These are phyloP conservation scores for Drymodes brunneopygia DNA, from an alignment of 2,113 vertebrate genomes.

Conservation along the genomic window DNA sequence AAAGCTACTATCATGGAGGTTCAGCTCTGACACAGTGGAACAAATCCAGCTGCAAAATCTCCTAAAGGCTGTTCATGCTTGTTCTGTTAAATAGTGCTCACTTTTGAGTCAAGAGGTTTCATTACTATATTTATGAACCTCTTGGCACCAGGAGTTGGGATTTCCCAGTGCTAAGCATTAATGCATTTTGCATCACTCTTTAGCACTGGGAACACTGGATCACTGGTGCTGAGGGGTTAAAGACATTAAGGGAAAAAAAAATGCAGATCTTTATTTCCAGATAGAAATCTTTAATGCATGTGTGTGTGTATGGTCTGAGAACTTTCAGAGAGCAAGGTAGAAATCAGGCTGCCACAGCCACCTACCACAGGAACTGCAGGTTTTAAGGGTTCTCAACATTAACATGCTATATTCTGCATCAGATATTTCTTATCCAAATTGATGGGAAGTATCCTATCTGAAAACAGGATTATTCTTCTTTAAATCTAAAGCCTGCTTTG, in stretches of 20 bases:
- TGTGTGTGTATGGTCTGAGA: background rate
- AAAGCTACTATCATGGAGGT: slow-evolving; percentile 29
- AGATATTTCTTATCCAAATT: slow-evolving; percentile 61
- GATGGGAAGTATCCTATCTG: slow-evolving; percentile 44
- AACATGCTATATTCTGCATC: slow-evolving; percentile 5
- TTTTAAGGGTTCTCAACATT: background rate
- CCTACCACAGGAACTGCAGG: background rate
- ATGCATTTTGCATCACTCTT: slow-evolving; percentile 50
- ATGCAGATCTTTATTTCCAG: background rate
- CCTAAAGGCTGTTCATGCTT: slow-evolving; percentile 52
- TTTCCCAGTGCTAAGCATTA: slow-evolving; percentile 57
- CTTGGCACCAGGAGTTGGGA: slow-evolving; percentile 41
- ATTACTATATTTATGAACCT: slow-evolving; percentile 64
- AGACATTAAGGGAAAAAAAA: background rate
- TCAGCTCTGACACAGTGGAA: slow-evolving; percentile 45
- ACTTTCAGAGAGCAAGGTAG: background rate
- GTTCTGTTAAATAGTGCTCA: slow-evolving; percentile 66
- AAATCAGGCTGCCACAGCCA: background rate
- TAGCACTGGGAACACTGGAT: background rate
- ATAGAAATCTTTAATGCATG: background rate
- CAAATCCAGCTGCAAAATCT: slow-evolving; percentile 66
- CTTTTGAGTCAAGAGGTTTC: slow-evolving; percentile 63
- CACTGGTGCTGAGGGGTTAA: slow-evolving; percentile 19
- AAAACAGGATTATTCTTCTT: slow-evolving; percentile 60
- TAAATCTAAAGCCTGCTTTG: slow-evolving; percentile 56